Evolutionary conservation across 2,888 invertebrate species (phyloP).

Genomic region (Octodonta nipae): DNA sequence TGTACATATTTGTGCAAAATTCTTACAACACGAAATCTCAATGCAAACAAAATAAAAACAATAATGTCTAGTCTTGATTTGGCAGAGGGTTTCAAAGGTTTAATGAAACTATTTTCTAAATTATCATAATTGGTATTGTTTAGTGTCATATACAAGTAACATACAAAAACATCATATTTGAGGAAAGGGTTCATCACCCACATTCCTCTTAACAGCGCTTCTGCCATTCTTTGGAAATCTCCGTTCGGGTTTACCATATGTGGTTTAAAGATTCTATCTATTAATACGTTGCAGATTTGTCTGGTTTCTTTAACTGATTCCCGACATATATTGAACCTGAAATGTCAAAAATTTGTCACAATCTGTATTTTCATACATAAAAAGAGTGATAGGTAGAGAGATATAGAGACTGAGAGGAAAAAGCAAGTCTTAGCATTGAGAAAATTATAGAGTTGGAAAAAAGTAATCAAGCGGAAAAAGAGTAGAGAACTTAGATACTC

Average conservation of each 20-base stretch:
- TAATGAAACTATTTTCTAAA: slow-evolving; percentile 4
- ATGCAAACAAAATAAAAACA: slow-evolving; percentile 10
- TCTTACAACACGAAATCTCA: slow-evolving; percentile 37
- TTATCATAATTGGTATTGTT: slow-evolving; percentile 11
- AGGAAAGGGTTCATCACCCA: slow-evolving; percentile 54
- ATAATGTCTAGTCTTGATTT: slow-evolving; percentile 12
- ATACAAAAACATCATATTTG: slow-evolving; percentile 44
- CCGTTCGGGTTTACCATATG: slow-evolving; percentile 44
- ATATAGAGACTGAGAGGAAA: too few species aligned
- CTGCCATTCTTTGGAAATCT: slow-evolving; percentile 51
- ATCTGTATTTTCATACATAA: too few species aligned
- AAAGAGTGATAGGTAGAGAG: too few species aligned
- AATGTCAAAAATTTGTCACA: slow-evolving; percentile 14
- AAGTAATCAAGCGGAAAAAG: too few species aligned
- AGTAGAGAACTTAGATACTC: too few species aligned
- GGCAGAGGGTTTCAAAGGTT: slow-evolving; percentile 10
- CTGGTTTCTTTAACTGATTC: slow-evolving; percentile 49
- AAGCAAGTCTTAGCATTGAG: neutral
- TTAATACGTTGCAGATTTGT: slow-evolving; percentile 43
- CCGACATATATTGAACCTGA: slow-evolving; percentile 58
- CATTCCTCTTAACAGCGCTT: slow-evolving; percentile 51
- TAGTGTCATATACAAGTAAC: slow-evolving; percentile 23
- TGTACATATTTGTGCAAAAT: slow-evolving; percentile 49
- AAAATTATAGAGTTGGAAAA: too few species aligned
- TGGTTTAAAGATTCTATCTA: slow-evolving; percentile 48